These are phyloP conservation scores for Pseudomyrmex cubaensis DNA, from an alignment of 1,140 invertebrate genomes.

Conservation along the genomic window DNA sequence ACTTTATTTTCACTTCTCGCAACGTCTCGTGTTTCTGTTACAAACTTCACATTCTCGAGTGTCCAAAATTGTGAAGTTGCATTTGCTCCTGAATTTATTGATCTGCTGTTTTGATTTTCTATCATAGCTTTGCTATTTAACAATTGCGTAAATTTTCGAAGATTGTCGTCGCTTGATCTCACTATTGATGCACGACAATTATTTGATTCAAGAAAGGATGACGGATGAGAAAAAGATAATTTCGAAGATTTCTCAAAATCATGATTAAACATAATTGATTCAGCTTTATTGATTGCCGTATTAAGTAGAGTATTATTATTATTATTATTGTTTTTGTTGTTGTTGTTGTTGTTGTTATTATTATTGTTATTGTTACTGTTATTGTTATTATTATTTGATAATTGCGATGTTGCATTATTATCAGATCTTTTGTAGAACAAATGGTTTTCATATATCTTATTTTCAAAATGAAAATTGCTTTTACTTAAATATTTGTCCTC, in stretches of 20 bases:
- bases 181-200: background rate
- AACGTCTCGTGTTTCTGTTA: background rate
- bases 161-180: background rate
- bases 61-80: background rate
- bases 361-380: background rate
- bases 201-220: background rate
- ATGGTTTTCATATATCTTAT: background rate
- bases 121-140: background rate
- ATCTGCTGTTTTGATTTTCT: background rate
- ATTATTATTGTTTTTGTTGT: too few species aligned
- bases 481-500: constrained; percentile 4
- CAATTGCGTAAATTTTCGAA: constrained; percentile 2
- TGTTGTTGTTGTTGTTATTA: background rate
- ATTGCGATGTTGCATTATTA: background rate
- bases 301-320: constrained; percentile 6
- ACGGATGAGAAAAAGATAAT: background rate
- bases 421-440: background rate
- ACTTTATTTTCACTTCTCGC: background rate
- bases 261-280: constrained; percentile 8
- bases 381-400: background rate
- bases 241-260: background rate
- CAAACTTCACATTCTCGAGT: background rate
- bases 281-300: background rate
- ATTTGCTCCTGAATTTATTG: constrained; percentile 1
- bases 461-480: constrained; percentile 3